A percentile compares a stretch with the other conserved stretches of the same genome.
These are phyloP conservation scores for Girardia tigrina DNA, from an alignment of 2,888 invertebrate species.

Conservation along the genomic window DNA sequence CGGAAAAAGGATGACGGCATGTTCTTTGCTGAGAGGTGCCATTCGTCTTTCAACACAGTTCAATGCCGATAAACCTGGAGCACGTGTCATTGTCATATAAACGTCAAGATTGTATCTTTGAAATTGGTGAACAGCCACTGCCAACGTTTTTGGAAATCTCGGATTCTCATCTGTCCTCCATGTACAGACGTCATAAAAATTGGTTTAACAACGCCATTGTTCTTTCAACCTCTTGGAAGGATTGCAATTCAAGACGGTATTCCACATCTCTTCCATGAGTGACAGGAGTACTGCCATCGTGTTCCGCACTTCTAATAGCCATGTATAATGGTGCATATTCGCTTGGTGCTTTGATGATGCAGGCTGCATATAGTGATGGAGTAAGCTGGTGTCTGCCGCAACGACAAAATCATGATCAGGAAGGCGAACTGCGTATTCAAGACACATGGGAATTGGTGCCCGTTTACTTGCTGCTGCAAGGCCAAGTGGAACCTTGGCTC, in stretches of 20 bases:
- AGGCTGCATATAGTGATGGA: neutral
- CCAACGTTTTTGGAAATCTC: slow-evolving; percentile 38
- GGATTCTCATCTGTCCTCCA: slow-evolving; percentile 40
- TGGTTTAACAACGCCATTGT: slow-evolving; percentile 40
- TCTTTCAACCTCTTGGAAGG: slow-evolving; percentile 38
- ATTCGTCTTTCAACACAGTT: slow-evolving; percentile 45
- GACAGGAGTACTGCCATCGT: slow-evolving; percentile 40
- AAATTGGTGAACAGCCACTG: slow-evolving; percentile 38
- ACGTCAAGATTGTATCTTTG: slow-evolving; percentile 38
- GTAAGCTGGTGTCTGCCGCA: slow-evolving; percentile 11
- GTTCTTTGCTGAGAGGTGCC: slow-evolving; percentile 44
- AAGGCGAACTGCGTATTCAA: slow-evolving; percentile 23
- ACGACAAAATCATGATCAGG: neutral
- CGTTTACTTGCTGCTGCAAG: too few relatives aligned
- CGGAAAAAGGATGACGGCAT: too few relatives aligned
- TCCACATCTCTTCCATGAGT: slow-evolving; percentile 42
- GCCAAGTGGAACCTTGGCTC: too few relatives aligned
- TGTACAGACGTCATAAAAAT: slow-evolving; percentile 40
- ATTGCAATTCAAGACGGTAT: slow-evolving; percentile 38
- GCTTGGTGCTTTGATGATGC: neutral
- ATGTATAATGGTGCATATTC: slow-evolving; percentile 45
- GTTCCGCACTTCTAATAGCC: slow-evolving; percentile 43
- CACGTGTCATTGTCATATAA: slow-evolving; percentile 55
- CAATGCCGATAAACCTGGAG: slow-evolving; percentile 45
- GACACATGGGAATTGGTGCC: too few relatives aligned